Evolutionary conservation across 2,888 invertebrate genomes (phyloP), one percentile per base, ranked within the genome.

Genomic region (Drosophila infuscata): DNA sequence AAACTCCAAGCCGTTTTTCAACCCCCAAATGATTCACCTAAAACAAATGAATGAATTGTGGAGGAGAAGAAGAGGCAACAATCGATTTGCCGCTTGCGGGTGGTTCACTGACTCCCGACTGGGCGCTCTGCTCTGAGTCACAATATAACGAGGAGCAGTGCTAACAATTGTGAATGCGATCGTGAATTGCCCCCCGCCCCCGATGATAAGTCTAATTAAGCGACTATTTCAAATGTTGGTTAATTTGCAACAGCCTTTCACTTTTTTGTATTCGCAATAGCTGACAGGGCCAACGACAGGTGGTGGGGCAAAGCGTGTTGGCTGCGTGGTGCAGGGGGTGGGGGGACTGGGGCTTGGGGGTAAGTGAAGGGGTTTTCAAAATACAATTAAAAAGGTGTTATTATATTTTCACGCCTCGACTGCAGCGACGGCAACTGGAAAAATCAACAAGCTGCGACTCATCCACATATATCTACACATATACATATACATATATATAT

Each of bases 401-500:
- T 90, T 87, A 90, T 87, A 88, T 87, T 87, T 87, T 87, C 90
- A 87, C 90, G 90, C 90, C 90, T 87, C 86, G 90, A 61, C 83
- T 74, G 69, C 68, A 52, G 81, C 83, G 68, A 73, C 43, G 69
- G 67, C 69, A 65, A 69, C 66, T 72, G 82, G 74, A 77, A 85
- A 83, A 88, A 73, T 75, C 79, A 86, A 79, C 89, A 82, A 68
- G 72, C 63, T 36, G 51, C 65, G 63, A 75, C 60, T 57, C 75
- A 63, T 59, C 54, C 56, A 32, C 30, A 43, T 20, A 60, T 20
- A 54, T 8, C 25, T 25, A 12, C 11, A 52, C 3, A 20, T 9
- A 15, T 20, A 53, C n/a, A 46, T 7, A 15, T 7, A 17, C 3
- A 53, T 3, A 36, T 9, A n/a, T 11, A 29, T 29, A 29, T 25